phyloP scores from a whole-genome alignment of 2,888 invertebrate species.

The Ectemnius lituratus region DNA sequence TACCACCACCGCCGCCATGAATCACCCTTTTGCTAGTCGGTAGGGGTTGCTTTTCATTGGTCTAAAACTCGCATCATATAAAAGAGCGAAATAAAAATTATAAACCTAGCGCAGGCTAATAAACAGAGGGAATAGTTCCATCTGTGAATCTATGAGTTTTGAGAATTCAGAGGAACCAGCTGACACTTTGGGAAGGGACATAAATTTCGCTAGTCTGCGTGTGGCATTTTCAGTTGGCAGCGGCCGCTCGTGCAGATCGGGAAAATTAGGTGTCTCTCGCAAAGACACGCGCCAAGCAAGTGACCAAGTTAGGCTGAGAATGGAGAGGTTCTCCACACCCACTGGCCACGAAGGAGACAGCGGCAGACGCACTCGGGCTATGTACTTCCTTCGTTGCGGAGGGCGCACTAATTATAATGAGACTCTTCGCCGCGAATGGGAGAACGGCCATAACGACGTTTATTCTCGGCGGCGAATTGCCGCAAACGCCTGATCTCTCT shows the following conservation, averaged over 20 bases:
- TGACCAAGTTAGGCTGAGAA: constrained; percentile 4
- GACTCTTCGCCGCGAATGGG: constrained; percentile 59
- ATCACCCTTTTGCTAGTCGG: background rate
- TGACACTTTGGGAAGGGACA: constrained; percentile 9
- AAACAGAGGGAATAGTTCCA: constrained; percentile 47
- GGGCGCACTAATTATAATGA: constrained; percentile 71
- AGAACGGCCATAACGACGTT: constrained; percentile 58
- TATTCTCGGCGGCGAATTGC: constrained; percentile 56
- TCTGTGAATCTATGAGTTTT: constrained; percentile 24
- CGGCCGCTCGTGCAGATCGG: too few relatives aligned
- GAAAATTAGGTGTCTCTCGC: background rate
- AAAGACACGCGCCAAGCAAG: background rate
- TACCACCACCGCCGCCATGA: background rate
- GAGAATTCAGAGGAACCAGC: background rate
- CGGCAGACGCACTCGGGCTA: constrained; percentile 40
- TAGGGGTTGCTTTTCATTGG: too few relatives aligned
- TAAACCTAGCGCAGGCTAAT: too few relatives aligned
- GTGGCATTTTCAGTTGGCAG: background rate
- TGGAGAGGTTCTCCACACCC: constrained; percentile 13
- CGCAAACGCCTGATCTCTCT: constrained; percentile 5
- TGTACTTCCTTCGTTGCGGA: constrained; percentile 38
- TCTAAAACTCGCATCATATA: too few relatives aligned
- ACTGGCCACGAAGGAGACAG: constrained; percentile 13
- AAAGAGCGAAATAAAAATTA: too few relatives aligned
- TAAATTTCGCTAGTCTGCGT: constrained; percentile 29